Base-by-base conservation (phyloP, 2,113 vertebrate species). In the Hemibagrus wyckioides region DNA sequence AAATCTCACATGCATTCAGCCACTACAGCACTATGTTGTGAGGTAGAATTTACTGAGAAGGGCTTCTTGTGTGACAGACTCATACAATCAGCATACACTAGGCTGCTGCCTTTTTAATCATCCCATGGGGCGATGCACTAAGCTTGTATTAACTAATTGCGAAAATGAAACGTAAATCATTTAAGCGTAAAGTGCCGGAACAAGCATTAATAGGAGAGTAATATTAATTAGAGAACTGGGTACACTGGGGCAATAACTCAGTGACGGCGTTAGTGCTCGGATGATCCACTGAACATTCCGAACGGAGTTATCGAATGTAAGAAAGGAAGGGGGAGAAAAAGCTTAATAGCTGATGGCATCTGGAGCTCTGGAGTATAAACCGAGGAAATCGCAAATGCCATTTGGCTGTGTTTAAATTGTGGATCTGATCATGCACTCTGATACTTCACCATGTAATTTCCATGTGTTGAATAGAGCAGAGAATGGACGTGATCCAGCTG, bases 201-300 rank as follows among this genome's bases (percentile, higher is more conserved):
- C 50, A 81, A 76, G 36, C 23, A 82, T 87, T 61, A 82, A 52
- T 57, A 71, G 30, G 33, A 79, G 28, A 82, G 81, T 19, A 82
- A 85, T 67, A 89, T 87, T 85, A 87, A 89, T 87, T 82, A 85
- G 59, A 77, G 73, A 52, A 44, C 54, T 80, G 59, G 61, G 41
- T 75, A 71, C 79, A 82, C 6, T 54, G 30, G 41, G 84, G 25
- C 30, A 59, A 44, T 3, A 50, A 67, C 33, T 19, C 17, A 73
- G 41, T 87, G 59, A 56, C 59, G 71, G 52, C 77, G 54, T 54
- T 71, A 50, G 61, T 44, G 28, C 25, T 52, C 41, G 11, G 80
- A 10, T 30, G 28, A 81, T 41, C 50, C 2, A 25, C 36, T 25
- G 14, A 80, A 41, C 13, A 76, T 67, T 56, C n/a, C 41, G 41